Evolutionary conservation across 2,888 invertebrate species (phyloP), one percentile per base, ranked within the genome.

Genomic region (Nasonovia ribisnigri): DNA sequence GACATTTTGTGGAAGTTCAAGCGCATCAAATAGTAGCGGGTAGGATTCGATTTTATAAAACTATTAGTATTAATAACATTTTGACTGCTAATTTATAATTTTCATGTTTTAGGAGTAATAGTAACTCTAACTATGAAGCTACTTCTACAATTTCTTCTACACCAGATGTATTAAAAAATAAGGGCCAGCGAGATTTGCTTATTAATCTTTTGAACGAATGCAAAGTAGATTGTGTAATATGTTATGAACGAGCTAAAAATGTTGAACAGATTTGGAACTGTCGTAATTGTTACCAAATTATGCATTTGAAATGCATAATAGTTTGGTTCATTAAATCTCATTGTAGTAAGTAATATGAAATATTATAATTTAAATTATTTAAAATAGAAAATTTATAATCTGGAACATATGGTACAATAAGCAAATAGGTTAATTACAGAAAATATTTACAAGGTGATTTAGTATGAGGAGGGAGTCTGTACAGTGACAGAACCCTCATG

Each of bases 301-400:
- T 99, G 94, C 99, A 99, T 96, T 96, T 99, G 29, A 97, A 97
- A 94, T 99, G 99, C 96, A 97, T 98, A 94, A 97, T 97, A 95
- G 98, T 98, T 95, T 99, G 99, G 99, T 99, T 99, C 0, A 96
- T 97, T 95, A 97, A 98, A 94, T 98, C 98, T 46, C 97, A 97
- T 95, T 97, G 97, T 94, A 97, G 94, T 94, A 91, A 94, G 88
- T 94, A 51, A 77, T 93, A n/a, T 36, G n/a, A n/a, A n/a, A n/a
- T n/a, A n/a, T n/a, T n/a, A n/a, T n/a, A n/a, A n/a, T n/a, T n/a
- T n/a, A n/a, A n/a, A n/a, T n/a, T n/a, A n/a, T n/a, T n/a, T n/a
- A n/a, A n/a, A n/a, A n/a, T n/a, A n/a, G n/a, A n/a, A n/a, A n/a
- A n/a, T n/a, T n/a, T n/a, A n/a, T n/a, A n/a, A n/a, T n/a, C n/a